Evolutionary conservation across 1,140 invertebrate species (phyloP), one percentile per base, ranked within the genome.

Genomic region (Aporrectodea caliginosa): DNA sequence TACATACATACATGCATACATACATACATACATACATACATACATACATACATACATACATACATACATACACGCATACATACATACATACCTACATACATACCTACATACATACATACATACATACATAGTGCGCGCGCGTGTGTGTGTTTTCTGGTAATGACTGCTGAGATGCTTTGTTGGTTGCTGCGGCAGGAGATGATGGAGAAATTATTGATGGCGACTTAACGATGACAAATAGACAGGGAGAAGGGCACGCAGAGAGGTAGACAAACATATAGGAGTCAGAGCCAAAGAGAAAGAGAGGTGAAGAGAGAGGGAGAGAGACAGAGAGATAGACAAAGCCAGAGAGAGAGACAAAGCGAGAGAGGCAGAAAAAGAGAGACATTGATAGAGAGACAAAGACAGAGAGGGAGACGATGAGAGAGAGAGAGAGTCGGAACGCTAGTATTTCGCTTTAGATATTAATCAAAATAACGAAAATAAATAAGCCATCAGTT

Each of bases 21-120:
- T 27, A 72, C 70, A 72, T 27, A 72, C 70, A 72, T 27, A 72
- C 70, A 72, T 29, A 72, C 70, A 72, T 27, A 72, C 70, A 72
- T 27, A 72, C 70, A 29, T 29, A 29, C n/a, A 72, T 14, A 29
- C 70, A 72, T 14, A 72, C 6, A 27, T 27, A 32, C 70, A 29
- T 27, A 72, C 27, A 29, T 2, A 12, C n/a, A 2, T 72, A 72
- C 6, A 2, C 2, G 6, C 27, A 12, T 72, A 12, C 31, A 72
- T 29, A n/a, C n/a, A n/a, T n/a, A n/a, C n/a, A n/a, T n/a, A n/a
- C n/a, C n/a, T n/a, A n/a, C n/a, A n/a, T n/a, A n/a, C n/a, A n/a
- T n/a, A n/a, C n/a, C n/a, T n/a, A n/a, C n/a, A n/a, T n/a, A n/a
- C n/a, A n/a, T n/a, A n/a, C n/a, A n/a, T n/a, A n/a, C n/a, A n/a